phyloP scores from a whole-genome alignment of 2,113 vertebrate species.

The Tyto alba region DNA sequence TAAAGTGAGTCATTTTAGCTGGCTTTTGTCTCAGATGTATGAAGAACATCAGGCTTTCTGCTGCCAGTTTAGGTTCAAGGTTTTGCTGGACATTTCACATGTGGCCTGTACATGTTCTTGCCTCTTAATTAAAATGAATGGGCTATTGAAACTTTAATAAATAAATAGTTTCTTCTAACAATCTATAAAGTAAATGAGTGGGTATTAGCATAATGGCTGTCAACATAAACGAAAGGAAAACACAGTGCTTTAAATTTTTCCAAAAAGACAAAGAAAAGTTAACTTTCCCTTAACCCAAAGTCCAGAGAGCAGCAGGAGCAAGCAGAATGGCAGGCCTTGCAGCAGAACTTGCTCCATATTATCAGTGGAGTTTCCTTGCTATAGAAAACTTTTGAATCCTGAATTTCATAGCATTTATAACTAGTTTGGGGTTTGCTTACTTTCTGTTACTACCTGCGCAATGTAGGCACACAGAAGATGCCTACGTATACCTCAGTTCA shows the following conservation, averaged over 20 bases:
- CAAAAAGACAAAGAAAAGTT: neutral
- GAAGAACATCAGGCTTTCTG: neutral
- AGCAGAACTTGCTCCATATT: neutral
- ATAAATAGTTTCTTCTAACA: neutral
- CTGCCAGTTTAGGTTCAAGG: neutral
- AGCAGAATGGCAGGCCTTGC: neutral
- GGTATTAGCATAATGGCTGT: neutral
- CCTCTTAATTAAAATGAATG: slow-evolving; percentile 10
- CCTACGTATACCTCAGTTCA: neutral
- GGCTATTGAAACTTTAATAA: neutral
- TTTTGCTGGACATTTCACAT: slow-evolving; percentile 5
- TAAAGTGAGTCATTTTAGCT: neutral
- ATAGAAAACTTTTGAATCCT: neutral
- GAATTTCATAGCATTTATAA: neutral
- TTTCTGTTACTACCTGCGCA: neutral
- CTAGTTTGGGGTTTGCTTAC: neutral
- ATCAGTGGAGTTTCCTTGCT: neutral
- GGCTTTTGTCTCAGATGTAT: neutral
- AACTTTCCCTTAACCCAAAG: neutral
- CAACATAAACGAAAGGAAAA: neutral
- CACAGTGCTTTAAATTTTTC: neutral
- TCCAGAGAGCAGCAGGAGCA: neutral
- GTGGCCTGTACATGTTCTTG: neutral
- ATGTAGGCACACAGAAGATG: neutral
- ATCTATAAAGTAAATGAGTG: neutral